phyloP scores from a whole-genome alignment of 2,888 invertebrate species.

The Nebria brevicollis region DNA sequence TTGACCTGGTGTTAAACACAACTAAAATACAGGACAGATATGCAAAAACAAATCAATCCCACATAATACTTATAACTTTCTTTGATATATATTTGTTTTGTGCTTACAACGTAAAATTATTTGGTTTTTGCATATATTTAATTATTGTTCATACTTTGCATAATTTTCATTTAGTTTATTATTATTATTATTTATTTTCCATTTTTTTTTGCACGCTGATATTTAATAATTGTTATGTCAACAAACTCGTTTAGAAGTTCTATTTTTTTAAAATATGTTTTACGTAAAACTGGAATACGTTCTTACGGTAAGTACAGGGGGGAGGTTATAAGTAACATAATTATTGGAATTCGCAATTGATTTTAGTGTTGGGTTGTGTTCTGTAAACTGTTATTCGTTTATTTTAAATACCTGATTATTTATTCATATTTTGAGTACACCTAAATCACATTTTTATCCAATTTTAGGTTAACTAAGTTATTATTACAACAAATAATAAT shows the following conservation, averaged over 20 bases:
- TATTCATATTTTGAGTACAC: conserved; percentile 23
- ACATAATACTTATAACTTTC: conserved; percentile 24
- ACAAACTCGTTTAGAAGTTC: conserved; percentile 2
- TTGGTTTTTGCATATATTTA: conserved; percentile 45
- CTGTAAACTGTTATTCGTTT: conserved; percentile 32
- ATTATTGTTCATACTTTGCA: conserved; percentile 46
- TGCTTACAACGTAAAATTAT: conserved; percentile 36
- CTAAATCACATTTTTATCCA: conserved; percentile 16
- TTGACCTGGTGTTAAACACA: not conserved
- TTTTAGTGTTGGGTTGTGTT: conserved; percentile 30
- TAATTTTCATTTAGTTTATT: conserved; percentile 7
- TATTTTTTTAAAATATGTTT: conserved; percentile 15
- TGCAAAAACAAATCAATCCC: conserved; percentile 35
- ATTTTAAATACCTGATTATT: not conserved
- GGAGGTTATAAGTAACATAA: conserved; percentile 1
- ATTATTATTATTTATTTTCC: not conserved
- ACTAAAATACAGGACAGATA: conserved; percentile 23
- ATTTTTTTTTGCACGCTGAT: conserved; percentile 5
- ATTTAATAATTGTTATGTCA: not conserved
- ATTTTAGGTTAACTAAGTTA: too few species aligned
- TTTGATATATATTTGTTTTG: conserved; percentile 15
- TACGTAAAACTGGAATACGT: conserved; percentile 45
- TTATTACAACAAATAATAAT: too few species aligned
- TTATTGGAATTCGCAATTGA: conserved; percentile 7
- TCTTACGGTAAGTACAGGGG: conserved; percentile 25